Evolutionary conservation across 2,113 vertebrate genomes (phyloP).

Genomic region (Hoplias malabaricus): DNA sequence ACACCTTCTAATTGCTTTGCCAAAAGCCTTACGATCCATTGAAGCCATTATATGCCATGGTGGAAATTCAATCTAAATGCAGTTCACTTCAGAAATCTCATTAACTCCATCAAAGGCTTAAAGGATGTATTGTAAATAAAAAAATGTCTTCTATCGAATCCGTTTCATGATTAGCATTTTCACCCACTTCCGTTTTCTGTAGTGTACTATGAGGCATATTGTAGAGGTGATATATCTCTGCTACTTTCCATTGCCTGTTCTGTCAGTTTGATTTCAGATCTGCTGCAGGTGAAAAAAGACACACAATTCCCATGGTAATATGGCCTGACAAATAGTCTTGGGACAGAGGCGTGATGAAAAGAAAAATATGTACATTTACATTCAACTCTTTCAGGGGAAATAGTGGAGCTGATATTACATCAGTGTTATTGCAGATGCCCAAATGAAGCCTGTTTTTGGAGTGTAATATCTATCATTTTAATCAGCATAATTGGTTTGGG

Average conservation of each 20-base stretch:
- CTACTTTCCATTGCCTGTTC: conserved; percentile 48
- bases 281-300: neutral
- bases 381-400: neutral
- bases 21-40: conserved; percentile 49
- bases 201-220: conserved; percentile 41
- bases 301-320: conserved; percentile 3
- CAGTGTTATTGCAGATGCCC: neutral
- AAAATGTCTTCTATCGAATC: conserved; percentile 62
- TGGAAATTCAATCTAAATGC: conserved; percentile 70
- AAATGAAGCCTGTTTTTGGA: neutral
- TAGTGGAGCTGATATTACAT: neutral
- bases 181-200: conserved; percentile 36
- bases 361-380: neutral
- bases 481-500: neutral
- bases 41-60: conserved; percentile 54
- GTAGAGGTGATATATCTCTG: conserved; percentile 57
- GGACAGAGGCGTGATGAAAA: neutral
- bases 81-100: conserved; percentile 71
- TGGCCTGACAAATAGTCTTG: neutral
- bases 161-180: conserved; percentile 67
- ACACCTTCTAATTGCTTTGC: conserved; percentile 56
- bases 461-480: neutral
- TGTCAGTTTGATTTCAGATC: neutral
- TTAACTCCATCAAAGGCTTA: conserved; percentile 68
- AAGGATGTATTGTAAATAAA: conserved; percentile 71